Evolutionary conservation across 2,797 vertebrate genomes (phyloP).

Genomic region (Moxostoma hubbsi): DNA sequence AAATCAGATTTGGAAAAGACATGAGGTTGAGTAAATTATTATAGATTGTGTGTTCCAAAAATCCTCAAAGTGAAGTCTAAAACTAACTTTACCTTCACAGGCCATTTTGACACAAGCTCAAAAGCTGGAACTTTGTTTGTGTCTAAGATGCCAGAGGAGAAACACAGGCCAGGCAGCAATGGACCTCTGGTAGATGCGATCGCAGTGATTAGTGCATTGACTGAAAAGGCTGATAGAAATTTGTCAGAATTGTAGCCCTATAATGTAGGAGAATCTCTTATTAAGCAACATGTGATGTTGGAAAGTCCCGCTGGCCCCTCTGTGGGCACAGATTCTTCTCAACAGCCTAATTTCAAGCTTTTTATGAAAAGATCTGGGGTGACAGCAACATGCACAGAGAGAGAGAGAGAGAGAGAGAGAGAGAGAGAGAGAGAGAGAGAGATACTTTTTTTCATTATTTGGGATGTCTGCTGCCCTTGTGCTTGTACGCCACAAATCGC

Average conservation of each 20-base stretch:
- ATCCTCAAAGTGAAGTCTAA: background rate
- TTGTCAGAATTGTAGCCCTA: conserved; percentile 57
- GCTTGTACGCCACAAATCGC: conserved; percentile 35
- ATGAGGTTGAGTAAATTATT: background rate
- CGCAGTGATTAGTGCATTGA: conserved; percentile 45
- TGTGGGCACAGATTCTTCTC: conserved; percentile 61
- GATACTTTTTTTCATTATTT: conserved; percentile 27
- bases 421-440: background rate
- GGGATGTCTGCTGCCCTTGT: conserved; percentile 48
- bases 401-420: background rate
- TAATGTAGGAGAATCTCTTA: conserved; percentile 67
- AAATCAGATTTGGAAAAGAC: background rate
- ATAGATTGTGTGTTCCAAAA: background rate
- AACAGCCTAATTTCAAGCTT: conserved; percentile 66
- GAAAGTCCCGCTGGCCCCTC: conserved; percentile 55
- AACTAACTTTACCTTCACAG: conserved; percentile 1
- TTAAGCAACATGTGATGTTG: conserved; percentile 66
- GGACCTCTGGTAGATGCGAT: background rate
- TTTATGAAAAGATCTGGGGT: conserved; percentile 66
- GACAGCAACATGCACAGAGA: conserved; percentile 63
- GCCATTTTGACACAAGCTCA: background rate
- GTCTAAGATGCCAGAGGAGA: background rate
- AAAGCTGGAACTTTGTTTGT: background rate
- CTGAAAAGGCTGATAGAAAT: conserved; percentile 50
- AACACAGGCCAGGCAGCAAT: conserved; percentile 10